phyloP scores from a whole-genome alignment of 2,797 vertebrate species.

The Neosilurus hyrtlii region DNA sequence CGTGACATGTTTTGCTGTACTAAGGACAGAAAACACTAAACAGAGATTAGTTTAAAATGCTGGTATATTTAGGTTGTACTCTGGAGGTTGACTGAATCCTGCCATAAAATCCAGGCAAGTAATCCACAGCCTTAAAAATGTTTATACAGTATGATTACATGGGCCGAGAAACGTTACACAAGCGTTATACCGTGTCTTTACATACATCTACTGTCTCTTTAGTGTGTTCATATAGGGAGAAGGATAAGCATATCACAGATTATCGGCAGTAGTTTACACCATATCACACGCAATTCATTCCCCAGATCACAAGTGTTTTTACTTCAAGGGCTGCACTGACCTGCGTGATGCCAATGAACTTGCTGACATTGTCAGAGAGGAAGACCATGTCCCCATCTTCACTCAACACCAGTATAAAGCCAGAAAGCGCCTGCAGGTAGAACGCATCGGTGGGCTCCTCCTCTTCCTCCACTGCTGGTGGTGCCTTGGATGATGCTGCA shows the following conservation, averaged over 20 bases:
- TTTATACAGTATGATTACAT: background rate
- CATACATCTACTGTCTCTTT: background rate
- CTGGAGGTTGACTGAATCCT: background rate
- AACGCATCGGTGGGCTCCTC: conserved; percentile 74
- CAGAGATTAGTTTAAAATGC: background rate
- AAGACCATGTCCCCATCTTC: conserved; percentile 85
- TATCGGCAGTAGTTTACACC: background rate
- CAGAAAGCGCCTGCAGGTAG: conserved; percentile 79
- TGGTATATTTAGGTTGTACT: background rate
- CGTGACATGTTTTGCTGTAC: background rate
- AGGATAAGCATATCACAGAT: background rate
- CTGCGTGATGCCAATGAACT: conserved; percentile 80
- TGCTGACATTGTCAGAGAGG: conserved; percentile 84
- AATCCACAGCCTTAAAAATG: background rate
- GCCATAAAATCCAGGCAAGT: background rate
- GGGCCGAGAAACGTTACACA: background rate
- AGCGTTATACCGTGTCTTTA: background rate
- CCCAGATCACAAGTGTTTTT: background rate
- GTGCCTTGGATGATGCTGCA: conserved; percentile 29
- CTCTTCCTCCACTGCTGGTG: conserved; percentile 40
- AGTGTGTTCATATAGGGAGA: background rate
- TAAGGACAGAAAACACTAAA: background rate
- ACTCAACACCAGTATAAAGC: conserved; percentile 83
- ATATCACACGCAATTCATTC: background rate
- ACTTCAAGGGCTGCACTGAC: conserved; percentile 54